Conservation (phyloP, 2,888 invertebrate genomes). For the Habrosyne pyritoides region DNA sequence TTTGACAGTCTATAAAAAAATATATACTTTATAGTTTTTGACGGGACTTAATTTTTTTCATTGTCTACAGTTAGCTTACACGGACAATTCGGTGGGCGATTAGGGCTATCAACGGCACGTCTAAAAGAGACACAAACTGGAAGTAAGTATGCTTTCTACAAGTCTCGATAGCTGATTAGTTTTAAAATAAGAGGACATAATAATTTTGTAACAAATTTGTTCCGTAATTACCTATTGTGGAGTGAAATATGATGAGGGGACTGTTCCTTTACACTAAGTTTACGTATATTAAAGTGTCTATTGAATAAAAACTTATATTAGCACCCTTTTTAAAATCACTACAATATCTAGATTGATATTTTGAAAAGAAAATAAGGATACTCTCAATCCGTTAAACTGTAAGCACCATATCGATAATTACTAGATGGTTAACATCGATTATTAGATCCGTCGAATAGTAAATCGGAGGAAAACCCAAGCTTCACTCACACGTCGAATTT, state of each 20-base stretch:
- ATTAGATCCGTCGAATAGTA: background rate
- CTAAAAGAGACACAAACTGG: background rate
- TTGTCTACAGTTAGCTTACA: too few species aligned
- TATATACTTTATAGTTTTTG: too few species aligned
- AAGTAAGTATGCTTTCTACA: background rate
- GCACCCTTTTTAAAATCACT: background rate
- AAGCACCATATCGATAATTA: background rate
- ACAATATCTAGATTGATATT: background rate
- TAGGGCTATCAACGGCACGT: too few species aligned
- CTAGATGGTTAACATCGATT: background rate
- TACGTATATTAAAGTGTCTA: background rate
- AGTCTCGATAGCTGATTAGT: background rate
- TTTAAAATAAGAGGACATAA: constrained; percentile 3
- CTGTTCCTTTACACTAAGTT: constrained; percentile 1
- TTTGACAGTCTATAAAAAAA: too few species aligned
- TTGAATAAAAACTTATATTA: constrained; percentile 2
- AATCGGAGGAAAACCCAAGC: constrained; percentile 26
- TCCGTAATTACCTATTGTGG: background rate
- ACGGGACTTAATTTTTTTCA: too few species aligned
- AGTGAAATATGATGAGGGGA: background rate
- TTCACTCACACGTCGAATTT: constrained; percentile 62
- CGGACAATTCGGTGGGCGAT: too few species aligned
- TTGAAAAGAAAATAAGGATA: background rate
- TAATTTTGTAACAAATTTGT: too few species aligned
- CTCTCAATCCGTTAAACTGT: background rate